A percentile compares a stretch with the other conserved stretches of the same genome.
Conservation (phyloP, 2,888 invertebrate genomes). For the Cabera pusaria region DNA sequence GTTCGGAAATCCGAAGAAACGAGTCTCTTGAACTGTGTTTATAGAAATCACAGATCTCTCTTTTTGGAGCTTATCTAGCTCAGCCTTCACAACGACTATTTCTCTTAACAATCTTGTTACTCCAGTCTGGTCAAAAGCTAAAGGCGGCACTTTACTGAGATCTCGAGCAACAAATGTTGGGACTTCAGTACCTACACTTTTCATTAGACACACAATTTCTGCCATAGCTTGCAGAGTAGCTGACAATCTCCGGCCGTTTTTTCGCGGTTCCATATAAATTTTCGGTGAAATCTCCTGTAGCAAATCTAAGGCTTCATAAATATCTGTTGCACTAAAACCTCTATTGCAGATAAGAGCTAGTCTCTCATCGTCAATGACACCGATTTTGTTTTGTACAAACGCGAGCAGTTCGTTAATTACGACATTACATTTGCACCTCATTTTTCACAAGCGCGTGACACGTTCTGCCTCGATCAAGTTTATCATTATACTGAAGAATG, state of each 20-base stretch:
- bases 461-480: constrained; percentile 8
- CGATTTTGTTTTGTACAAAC: constrained; percentile 20
- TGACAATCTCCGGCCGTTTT: constrained; percentile 13
- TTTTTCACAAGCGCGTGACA: constrained; percentile 7
- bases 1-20: constrained; percentile 9
- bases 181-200: not conserved
- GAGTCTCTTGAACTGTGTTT: no score
- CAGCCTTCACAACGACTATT: constrained; percentile 15
- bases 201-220: constrained; percentile 10
- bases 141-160: constrained; percentile 15
- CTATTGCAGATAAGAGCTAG: constrained; percentile 17
- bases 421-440: constrained; percentile 17
- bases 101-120: constrained; percentile 15
- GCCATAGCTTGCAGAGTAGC: constrained; percentile 10
- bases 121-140: constrained; percentile 21
- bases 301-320: constrained; percentile 8
- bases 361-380: constrained; percentile 18
- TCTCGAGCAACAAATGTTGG: constrained; percentile 19
- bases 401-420: constrained; percentile 18
- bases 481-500: constrained; percentile 17
- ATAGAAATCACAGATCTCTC: constrained; percentile 3
- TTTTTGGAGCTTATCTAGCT: constrained; percentile 12
- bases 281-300: constrained; percentile 1
- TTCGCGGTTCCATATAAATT: not conserved
- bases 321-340: constrained; percentile 11